Evolutionary conservation across 1,140 invertebrate species (phyloP).

Genomic region (Papilio glaucus): DNA sequence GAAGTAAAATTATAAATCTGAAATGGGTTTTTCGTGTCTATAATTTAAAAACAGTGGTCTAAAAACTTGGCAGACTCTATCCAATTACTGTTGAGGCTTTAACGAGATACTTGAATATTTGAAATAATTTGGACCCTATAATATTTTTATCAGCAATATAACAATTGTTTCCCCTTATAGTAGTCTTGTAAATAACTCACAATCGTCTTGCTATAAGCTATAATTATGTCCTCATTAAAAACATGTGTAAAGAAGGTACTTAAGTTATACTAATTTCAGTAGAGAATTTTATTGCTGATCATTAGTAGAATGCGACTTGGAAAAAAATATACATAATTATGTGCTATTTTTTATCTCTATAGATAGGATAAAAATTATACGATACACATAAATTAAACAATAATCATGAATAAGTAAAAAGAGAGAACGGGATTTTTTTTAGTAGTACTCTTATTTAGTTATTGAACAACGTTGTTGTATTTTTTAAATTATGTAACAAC

Average conservation of each 20-base stretch:
- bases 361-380: neutral
- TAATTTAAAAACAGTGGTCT: neutral
- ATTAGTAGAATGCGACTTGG: too few species aligned
- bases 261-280: too few species aligned
- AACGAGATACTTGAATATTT: conserved; percentile 27
- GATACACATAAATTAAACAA: neutral
- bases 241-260: too few species aligned
- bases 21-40: neutral
- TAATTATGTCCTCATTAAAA: too few species aligned
- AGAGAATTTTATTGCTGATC: too few species aligned
- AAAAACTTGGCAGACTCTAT: conserved; percentile 26
- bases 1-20: neutral
- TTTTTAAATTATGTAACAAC: neutral
- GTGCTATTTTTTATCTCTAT: too few species aligned
- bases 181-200: too few species aligned
- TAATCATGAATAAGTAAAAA: neutral
- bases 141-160: too few species aligned
- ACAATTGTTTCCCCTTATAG: too few species aligned
- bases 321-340: too few species aligned
- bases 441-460: neutral
- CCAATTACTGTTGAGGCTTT: neutral
- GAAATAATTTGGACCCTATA: conserved; percentile 7
- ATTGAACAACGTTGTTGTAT: neutral
- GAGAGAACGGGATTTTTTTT: neutral
- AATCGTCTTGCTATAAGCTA: too few species aligned